Percentiles rank a stretch among this genome's conserved stretches.
Evolutionary conservation across 2,797 vertebrate genomes (phyloP).

Genomic region (Acanthurus lineatus): DNA sequence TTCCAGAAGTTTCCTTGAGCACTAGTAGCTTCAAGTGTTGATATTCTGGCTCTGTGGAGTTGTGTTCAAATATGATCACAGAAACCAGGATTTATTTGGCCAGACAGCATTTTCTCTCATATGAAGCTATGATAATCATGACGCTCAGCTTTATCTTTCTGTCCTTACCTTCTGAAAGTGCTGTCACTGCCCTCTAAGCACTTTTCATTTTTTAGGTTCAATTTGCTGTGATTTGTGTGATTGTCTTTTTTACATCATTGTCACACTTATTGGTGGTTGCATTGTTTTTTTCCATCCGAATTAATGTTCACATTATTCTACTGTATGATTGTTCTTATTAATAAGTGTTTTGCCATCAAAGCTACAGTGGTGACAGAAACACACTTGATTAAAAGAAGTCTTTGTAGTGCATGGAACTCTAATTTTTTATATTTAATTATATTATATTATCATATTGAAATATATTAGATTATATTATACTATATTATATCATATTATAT

Average conservation of each 20-base stretch:
- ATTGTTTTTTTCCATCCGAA: slow-evolving; percentile 21
- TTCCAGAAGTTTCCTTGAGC: slow-evolving; percentile 30
- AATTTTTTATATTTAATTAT: slow-evolving; percentile 25
- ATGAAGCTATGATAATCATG: slow-evolving; percentile 12
- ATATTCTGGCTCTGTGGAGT: slow-evolving; percentile 42
- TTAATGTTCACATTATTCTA: slow-evolving; percentile 39
- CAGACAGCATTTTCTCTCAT: slow-evolving; percentile 28
- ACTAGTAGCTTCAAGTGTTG: slow-evolving; percentile 30
- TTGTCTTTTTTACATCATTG: slow-evolving; percentile 32
- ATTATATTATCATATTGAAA: not conserved
- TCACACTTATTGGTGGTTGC: slow-evolving; percentile 14
- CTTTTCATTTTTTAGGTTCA: not conserved
- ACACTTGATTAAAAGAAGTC: slow-evolving; percentile 19
- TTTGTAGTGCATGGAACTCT: slow-evolving; percentile 26
- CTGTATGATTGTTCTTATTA: slow-evolving; percentile 13
- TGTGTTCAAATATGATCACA: slow-evolving; percentile 49
- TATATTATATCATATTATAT: slow-evolving; percentile 12
- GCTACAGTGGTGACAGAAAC: not conserved
- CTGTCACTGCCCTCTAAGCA: not conserved
- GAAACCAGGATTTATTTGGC: slow-evolving; percentile 37
- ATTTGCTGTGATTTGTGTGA: slow-evolving; percentile 3
- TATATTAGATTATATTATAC: slow-evolving; percentile 7
- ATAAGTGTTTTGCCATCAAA: slow-evolving; percentile 28
- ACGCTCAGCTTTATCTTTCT: not conserved
- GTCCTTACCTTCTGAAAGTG: not conserved